Evolutionary conservation across 2,113 vertebrate species (phyloP), one percentile per base, ranked within the genome.

Genomic region (Zapus hudsonius): DNA sequence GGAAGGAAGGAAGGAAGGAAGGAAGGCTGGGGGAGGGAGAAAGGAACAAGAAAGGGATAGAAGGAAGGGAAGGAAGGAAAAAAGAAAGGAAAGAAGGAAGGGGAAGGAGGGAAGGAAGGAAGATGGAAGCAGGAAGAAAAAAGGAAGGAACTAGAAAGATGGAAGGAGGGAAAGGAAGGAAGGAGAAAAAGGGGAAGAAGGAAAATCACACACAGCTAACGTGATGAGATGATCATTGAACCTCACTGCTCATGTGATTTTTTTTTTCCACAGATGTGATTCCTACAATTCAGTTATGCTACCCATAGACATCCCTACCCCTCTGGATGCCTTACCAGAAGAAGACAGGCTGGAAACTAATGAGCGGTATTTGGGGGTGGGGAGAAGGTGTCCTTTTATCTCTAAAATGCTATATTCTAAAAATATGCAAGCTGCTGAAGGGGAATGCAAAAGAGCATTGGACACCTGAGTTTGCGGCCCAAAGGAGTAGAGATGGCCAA

Each of bases 241-340:
- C 38, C 78, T 63, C 20, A 29, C 40, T 82, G 9, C 52, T 44
- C 19, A 27, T 86, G 27, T 83, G 85, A 61, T 89, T 76, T 82
- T 29, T 52, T 91, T 78, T 82, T 33, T n/a, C 94, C 63, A 89
- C 94, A 97, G 97, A 95, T 98, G 92, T 63, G 97, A 98, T 84
- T 95, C 96, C 69, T 98, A 98, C 96, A 97, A 87, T 73, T 70
- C 55, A 6, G 96, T 96, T 55, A 94, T 98, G 96, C 98, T 99
- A 70, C 98, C 98, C n/a, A 25, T 40, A 42, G 91, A 96, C 1
- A 89, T 91, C 5, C 98, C 98, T 81, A 84, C 97, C 4, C 0
- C 90, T 33, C 93, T 98, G 10, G 19, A 31, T 31, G 74, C 69
- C 47, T 96, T 98, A 59, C 96, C 96, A 16, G 97, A 98, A 69